Conservation (phyloP, 2,888 invertebrate species). For the Pollenia angustigena region DNA sequence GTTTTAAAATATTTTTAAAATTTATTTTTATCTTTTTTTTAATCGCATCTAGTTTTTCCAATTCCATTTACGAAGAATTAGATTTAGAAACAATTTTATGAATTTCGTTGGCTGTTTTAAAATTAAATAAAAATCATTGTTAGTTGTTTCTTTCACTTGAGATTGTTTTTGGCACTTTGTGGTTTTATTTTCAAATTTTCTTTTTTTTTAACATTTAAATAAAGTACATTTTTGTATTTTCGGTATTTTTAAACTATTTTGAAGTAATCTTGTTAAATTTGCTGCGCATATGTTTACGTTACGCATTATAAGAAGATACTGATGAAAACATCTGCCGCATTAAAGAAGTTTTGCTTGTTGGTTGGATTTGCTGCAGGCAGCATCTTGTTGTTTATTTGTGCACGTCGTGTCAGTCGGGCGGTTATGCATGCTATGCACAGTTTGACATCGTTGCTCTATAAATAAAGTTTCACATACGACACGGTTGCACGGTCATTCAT, state of each 20-base stretch:
- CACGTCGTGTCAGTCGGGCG: conserved; percentile 18
- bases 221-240: conserved; percentile 39
- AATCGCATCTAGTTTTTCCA: conserved; percentile 74
- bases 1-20: conserved; percentile 11
- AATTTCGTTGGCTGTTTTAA: conserved; percentile 50
- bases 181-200: conserved; percentile 37
- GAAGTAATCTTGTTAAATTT: conserved; percentile 36
- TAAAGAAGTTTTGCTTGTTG: conserved; percentile 28
- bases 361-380: conserved; percentile 8
- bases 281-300: conserved; percentile 66
- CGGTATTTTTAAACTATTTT: conserved; percentile 54
- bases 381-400: neutral
- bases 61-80: conserved; percentile 80
- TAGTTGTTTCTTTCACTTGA: conserved; percentile 33
- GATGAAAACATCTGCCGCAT: conserved; percentile 56
- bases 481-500: conserved; percentile 58
- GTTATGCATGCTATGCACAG: conserved; percentile 44
- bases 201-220: conserved; percentile 38
- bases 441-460: conserved; percentile 69
- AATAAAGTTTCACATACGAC: conserved; percentile 75
- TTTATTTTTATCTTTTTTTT: conserved; percentile 54
- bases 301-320: conserved; percentile 70
- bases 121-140: conserved; percentile 30
- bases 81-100: conserved; percentile 78
- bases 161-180: conserved; percentile 66